Evolutionary conservation across 23 tunicate species (phyloP).

Genomic region (Diplosoma virens): DNA sequence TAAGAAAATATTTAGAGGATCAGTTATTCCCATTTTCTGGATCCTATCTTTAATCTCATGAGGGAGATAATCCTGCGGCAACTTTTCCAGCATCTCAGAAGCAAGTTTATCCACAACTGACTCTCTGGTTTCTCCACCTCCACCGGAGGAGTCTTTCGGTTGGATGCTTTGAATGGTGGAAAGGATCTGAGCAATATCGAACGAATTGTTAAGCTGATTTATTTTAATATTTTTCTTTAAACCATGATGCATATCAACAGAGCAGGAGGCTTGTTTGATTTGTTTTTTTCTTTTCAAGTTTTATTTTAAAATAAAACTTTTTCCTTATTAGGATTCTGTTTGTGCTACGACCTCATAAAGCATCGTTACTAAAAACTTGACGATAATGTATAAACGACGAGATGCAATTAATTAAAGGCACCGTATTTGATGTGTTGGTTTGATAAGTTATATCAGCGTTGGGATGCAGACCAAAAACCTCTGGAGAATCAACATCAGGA

Average conservation of each 20-base stretch:
- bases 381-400: no score
- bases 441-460: constrained; percentile 86
- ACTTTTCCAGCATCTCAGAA: constrained; percentile 80
- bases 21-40: constrained; percentile 78
- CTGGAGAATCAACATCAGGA: constrained; percentile 91
- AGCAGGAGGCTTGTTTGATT: no score
- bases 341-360: no score
- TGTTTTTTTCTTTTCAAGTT: no score
- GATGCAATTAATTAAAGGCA: no score
- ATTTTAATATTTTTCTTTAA: no score
- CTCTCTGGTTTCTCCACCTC: constrained; percentile 88
- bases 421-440: constrained; percentile 74
- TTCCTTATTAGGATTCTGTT: no score
- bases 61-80: constrained; percentile 81
- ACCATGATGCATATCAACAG: no score
- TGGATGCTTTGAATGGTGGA: constrained; percentile 86
- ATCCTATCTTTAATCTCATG: constrained; percentile 84
- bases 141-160: constrained; percentile 80
- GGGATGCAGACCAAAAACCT: constrained; percentile 83
- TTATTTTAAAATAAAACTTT: no score
- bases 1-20: constrained; percentile 75
- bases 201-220: no score
- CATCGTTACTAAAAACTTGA: no score
- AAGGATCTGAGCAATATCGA: constrained; percentile 69
- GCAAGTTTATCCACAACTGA: constrained; percentile 71